phyloP scores from a whole-genome alignment of 64 coral and sea anemone genomes.

The Platygyra sinensis region DNA sequence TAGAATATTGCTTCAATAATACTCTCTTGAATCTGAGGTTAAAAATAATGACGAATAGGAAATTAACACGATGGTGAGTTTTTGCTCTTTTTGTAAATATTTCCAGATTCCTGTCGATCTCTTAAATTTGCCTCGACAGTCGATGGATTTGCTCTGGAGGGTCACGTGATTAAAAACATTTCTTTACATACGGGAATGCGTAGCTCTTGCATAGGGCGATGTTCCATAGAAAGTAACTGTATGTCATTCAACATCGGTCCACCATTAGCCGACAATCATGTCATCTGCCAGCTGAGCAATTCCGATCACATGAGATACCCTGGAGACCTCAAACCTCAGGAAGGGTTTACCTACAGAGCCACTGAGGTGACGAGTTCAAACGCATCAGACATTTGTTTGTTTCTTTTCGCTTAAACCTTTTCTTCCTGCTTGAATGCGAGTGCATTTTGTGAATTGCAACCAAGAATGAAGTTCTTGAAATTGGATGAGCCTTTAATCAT shows the following conservation, averaged over 20 bases:
- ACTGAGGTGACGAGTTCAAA: neutral
- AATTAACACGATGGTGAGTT: no score
- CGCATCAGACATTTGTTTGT: neutral
- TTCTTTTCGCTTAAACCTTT: no score
- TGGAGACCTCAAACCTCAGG: neutral
- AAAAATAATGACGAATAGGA: no score
- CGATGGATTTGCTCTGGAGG: neutral
- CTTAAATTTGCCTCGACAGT: no score
- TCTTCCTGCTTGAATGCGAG: no score
- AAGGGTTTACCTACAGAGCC: neutral
- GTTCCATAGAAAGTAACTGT: neutral
- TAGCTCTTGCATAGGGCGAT: neutral
- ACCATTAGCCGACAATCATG: neutral
- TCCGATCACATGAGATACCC: neutral
- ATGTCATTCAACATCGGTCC: neutral
- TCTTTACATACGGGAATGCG: neutral
- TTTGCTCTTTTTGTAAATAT: no score
- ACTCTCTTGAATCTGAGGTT: no score
- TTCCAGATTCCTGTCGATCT: no score
- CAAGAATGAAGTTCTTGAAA: no score
- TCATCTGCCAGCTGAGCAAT: neutral
- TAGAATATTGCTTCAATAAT: no score
- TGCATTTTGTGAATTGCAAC: no score
- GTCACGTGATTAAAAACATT: neutral
- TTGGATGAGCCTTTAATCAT: no score